Evolutionary conservation across 2,797 vertebrate genomes (phyloP).

Genomic region (Clarias pachynema): DNA sequence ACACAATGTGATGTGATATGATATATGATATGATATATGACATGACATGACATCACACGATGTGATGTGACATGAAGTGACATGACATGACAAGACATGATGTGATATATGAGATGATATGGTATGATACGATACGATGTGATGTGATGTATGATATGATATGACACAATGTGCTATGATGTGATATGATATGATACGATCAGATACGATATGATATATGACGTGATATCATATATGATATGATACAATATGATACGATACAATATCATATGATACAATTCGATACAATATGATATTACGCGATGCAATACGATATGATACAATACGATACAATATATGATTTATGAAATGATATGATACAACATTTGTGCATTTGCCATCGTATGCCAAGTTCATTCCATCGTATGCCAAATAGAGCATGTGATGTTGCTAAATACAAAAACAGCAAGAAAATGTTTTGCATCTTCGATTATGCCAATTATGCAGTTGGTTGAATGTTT

Average conservation of each 20-base stretch:
- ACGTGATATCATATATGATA: too few species aligned
- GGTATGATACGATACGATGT: too few species aligned
- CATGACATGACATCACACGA: too few species aligned
- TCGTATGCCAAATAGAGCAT: slow-evolving; percentile 15
- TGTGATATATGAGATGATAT: too few species aligned
- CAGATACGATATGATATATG: not conserved
- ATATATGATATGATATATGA: too few species aligned
- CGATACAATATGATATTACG: not conserved
- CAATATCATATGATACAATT: too few species aligned
- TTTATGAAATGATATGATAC: not conserved
- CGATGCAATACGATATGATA: not conserved
- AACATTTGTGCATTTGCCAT: not conserved
- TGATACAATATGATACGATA: too few species aligned
- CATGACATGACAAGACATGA: too few species aligned
- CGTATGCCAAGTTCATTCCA: slow-evolving; percentile 17
- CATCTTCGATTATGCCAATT: slow-evolving; percentile 8
- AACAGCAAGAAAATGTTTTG: slow-evolving; percentile 10
- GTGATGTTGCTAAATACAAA: not conserved
- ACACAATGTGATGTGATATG: too few species aligned
- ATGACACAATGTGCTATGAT: too few species aligned
- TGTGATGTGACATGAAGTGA: too few species aligned
- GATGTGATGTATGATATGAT: too few species aligned
- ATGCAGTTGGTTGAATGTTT: slow-evolving; percentile 3
- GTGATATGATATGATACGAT: not conserved
- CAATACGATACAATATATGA: not conserved